phyloP scores from a whole-genome alignment of 1,140 invertebrate genomes.

The Amphibalanus amphitrite region DNA sequence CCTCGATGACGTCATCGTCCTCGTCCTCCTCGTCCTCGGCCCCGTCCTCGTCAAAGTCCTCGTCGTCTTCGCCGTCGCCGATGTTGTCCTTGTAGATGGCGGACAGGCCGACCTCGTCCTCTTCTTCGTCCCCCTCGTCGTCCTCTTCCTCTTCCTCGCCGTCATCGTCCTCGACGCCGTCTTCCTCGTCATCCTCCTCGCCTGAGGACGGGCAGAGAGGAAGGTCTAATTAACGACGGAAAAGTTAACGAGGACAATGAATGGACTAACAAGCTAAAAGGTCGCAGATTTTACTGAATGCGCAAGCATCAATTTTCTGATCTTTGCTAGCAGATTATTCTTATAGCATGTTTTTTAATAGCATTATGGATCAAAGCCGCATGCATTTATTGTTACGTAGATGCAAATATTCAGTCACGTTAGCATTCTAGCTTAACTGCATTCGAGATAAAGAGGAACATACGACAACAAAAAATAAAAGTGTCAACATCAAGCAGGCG shows the following conservation, averaged over 20 bases:
- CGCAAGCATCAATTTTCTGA: neutral
- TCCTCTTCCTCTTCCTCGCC: slow-evolving; percentile 11
- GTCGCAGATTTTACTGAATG: neutral
- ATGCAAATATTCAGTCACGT: neutral
- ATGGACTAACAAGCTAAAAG: too few species aligned
- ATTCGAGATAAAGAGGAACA: too few species aligned
- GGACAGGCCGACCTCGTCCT: slow-evolving; percentile 2
- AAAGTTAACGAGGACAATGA: too few species aligned
- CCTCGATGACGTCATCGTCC: slow-evolving; percentile 16
- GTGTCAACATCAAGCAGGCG: neutral
- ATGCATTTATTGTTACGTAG: neutral
- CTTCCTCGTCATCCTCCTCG: slow-evolving; percentile 8
- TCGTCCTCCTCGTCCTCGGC: slow-evolving; percentile 18
- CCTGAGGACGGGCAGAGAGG: too few species aligned
- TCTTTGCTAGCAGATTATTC: neutral
- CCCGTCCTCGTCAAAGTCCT: slow-evolving; percentile 16
- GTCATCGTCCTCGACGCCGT: slow-evolving; percentile 2
- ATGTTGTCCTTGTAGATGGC: slow-evolving; percentile 9
- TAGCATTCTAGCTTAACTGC: too few species aligned
- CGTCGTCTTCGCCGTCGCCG: slow-evolving; percentile 14
- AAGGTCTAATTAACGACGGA: too few species aligned
- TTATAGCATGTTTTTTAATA: neutral
- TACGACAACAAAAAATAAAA: neutral
- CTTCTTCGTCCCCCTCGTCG: slow-evolving; percentile 18
- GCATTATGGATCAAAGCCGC: too few species aligned